These are phyloP conservation scores for Anguilla rostrata DNA, from an alignment of 2,113 vertebrate genomes.

Conservation along the genomic window DNA sequence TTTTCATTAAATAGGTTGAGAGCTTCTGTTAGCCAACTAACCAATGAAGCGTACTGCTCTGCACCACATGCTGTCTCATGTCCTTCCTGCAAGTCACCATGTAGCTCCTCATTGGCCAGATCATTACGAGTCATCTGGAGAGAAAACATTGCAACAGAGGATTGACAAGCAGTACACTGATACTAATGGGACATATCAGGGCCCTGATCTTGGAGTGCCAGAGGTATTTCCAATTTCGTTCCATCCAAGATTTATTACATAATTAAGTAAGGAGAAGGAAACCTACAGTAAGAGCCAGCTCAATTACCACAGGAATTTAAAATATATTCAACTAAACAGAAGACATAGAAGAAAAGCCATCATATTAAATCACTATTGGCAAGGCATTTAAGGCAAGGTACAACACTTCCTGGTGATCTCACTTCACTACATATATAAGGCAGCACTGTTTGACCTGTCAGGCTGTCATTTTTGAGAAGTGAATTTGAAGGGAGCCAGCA, in stretches of 20 bases:
- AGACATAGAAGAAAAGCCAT: too few relatives aligned
- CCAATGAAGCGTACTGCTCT: conserved; percentile 8
- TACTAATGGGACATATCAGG: not conserved
- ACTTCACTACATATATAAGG: too few relatives aligned
- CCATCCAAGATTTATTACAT: not conserved
- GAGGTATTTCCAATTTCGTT: not conserved
- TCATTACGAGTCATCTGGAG: conserved; percentile 18
- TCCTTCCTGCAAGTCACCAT: conserved; percentile 15
- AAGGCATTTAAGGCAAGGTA: too few relatives aligned
- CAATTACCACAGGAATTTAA: not conserved
- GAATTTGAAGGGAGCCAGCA: not conserved
- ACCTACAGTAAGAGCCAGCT: not conserved
- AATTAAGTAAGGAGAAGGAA: not conserved
- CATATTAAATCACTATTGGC: too few relatives aligned
- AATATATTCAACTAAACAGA: too few relatives aligned
- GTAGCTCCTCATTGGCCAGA: conserved; percentile 19
- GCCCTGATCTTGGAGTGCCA: not conserved
- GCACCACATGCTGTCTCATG: conserved; percentile 5
- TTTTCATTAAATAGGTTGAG: not conserved
- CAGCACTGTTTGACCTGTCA: not conserved
- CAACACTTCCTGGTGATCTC: too few relatives aligned
- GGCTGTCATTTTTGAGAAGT: not conserved
- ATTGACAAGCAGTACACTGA: not conserved
- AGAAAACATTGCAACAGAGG: conserved; percentile 7
- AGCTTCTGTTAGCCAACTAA: conserved; percentile 18